Base-by-base conservation (phyloP, 2,888 invertebrate genomes). In the Proisotoma minuta region DNA sequence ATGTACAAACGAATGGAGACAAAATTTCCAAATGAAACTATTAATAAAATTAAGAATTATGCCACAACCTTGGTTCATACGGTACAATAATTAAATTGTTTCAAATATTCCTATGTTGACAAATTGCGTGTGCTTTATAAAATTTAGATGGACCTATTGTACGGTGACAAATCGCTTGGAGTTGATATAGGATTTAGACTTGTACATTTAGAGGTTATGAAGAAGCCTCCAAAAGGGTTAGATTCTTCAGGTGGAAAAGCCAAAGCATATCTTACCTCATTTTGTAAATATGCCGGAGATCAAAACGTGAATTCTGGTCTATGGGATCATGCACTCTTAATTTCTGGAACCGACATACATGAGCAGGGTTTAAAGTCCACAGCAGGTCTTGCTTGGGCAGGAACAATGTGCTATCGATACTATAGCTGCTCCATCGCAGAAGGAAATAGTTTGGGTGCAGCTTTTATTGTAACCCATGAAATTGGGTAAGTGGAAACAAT, bases 391-490 rank as follows among this genome's bases (percentile, higher is more conserved):
- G 52, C 52, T 8, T 52, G 52, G 52, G 52, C 52, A 3, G 76
- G 77, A 26, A 78, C 77, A 12, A 78, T 78, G 78, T 78, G 78
- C 63, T 75, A 76, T 47, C 72, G 74, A 1, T 71, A 73, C 27
- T 77, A 77, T 65, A 76, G 76, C 29, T 77, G 78, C 61, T 77
- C 77, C 8, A 73, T 78, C 28, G 77, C 76, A 62, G 78, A 78
- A 72, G 77, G 77, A 8, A 74, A 74, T 22, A 75, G 74, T 50
- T 77, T 78, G 64, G 77, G 77, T 58, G 73, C 77, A 2, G 76
- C 77, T 2, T 78, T 75, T 67, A 77, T 78, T 23, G 77, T 78
- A 18, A 76, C 77, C 3, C 78, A 78, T 63, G 78, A 78, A 67
- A 75, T 78, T 71, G 78, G 77, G 0, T 78, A 78, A 68, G n/a